These are phyloP conservation scores for Dryomyza anilis DNA, from an alignment of 2,888 invertebrate species.

Conservation along the genomic window DNA sequence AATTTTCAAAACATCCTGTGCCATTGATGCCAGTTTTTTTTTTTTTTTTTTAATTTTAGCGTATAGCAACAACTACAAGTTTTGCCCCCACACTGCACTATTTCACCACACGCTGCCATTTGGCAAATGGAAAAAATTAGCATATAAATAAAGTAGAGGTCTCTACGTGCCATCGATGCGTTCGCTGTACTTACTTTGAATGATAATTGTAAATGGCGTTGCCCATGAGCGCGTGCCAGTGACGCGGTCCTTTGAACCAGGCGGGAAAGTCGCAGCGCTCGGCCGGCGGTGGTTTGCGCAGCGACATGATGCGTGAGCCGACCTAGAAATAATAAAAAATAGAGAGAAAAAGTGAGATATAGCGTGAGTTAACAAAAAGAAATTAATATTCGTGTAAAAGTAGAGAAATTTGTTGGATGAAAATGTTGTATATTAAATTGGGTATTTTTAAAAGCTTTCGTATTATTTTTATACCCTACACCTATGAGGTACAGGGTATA, in stretches of 20 bases:
- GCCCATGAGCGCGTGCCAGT: slow-evolving; percentile 90
- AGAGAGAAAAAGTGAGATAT: slow-evolving; percentile 29
- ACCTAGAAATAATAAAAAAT: slow-evolving; percentile 48
- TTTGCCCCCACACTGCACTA: no score
- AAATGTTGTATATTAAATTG: no score
- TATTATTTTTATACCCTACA: no score
- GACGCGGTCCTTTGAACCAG: slow-evolving; percentile 83
- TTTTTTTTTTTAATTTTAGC: no score
- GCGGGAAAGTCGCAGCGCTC: slow-evolving; percentile 79
- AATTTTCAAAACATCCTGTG: no score
- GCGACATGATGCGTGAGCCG: slow-evolving; percentile 61
- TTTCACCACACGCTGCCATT: background rate
- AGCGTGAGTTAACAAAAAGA: slow-evolving; percentile 22
- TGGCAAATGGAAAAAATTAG: slow-evolving; percentile 22
- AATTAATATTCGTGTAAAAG: no score
- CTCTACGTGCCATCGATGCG: slow-evolving; percentile 10
- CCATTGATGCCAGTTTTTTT: no score
- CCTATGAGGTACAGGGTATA: no score
- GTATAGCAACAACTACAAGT: no score
- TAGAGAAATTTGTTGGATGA: no score
- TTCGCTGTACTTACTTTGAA: slow-evolving; percentile 63
- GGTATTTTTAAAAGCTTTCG: no score
- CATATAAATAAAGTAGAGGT: slow-evolving; percentile 22
- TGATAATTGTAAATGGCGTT: slow-evolving; percentile 85
- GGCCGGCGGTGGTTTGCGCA: slow-evolving; percentile 59